phyloP scores from a whole-genome alignment of 2,113 vertebrate genomes.

The Saccopteryx bilineata region DNA sequence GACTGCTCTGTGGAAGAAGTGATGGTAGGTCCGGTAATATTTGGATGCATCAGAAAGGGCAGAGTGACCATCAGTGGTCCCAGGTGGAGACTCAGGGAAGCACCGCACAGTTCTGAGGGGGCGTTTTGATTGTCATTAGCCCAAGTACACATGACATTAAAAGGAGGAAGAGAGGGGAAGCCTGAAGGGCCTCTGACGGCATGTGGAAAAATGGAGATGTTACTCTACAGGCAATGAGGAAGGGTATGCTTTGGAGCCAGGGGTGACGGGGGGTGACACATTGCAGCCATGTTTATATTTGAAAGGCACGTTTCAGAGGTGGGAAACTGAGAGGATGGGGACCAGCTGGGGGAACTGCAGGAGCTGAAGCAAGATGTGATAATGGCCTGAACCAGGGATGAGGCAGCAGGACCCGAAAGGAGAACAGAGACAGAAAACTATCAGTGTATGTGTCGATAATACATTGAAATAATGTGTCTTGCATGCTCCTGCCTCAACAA shows the following conservation, averaged over 20 bases:
- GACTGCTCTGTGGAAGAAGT: background rate
- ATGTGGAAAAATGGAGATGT: background rate
- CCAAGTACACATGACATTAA: background rate
- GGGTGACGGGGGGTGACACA: background rate
- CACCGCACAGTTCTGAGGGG: background rate
- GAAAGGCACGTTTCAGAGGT: background rate
- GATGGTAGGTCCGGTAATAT: background rate
- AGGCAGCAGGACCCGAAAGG: background rate
- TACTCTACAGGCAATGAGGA: background rate
- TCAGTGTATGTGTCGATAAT: fast-evolving
- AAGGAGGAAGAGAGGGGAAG: background rate
- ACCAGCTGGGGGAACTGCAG: background rate
- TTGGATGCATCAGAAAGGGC: background rate
- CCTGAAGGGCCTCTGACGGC: background rate
- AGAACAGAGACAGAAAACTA: background rate
- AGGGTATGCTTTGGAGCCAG: background rate
- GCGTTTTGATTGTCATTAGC: background rate
- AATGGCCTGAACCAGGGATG: background rate
- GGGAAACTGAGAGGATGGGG: background rate
- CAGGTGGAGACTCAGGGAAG: background rate
- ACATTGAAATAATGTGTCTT: background rate
- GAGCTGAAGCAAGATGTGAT: background rate
- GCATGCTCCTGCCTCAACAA: background rate
- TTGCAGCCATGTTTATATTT: slow-evolving; percentile 21
- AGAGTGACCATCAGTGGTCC: background rate